Evolutionary conservation across 2,797 vertebrate species (phyloP), one percentile per base, ranked within the genome.

Genomic region (Chrysocyon brachyurus): DNA sequence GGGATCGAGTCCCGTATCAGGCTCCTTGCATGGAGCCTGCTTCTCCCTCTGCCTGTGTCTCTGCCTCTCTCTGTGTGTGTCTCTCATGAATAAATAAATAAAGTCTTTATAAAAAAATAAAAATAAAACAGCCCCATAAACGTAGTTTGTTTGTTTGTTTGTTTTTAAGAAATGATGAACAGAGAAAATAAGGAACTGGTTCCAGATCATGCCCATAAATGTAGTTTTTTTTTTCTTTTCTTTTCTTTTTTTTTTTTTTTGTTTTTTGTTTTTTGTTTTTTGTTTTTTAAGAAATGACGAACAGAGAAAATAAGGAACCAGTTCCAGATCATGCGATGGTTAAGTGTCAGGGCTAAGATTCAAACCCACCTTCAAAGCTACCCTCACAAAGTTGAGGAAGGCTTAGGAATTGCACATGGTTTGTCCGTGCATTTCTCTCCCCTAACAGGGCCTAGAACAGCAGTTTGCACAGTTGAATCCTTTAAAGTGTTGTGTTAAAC

Each of bases 231-330:
- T 46, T 40, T 5, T 40, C 6, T 40, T 40, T 40, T 40, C 6
- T 5, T 40, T 5, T 40, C 4, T 40, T 40, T 4, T 40, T 40
- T 40, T 40, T 46, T 1, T 46, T 1, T 46, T 46, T 46, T 46
- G 36, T 36, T 5, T 40, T 5, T 40, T 36, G 1, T 5, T 5
- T 40, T 40, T 40, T 40, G 7, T 1, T 46, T 8, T 8, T 46
- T 46, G 7, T 8, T 46, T 46, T 46, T 46, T 46, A 46, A 46
- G 40, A 46, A 46, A 46, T 46, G 40, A 33, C 54, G 15, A 81
- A 72, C 36, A 63, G 59, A 63, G 22, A 93, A 91, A 95, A 70
- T 49, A 85, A 87, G 73, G 22, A 85, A 75, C 4, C 93, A 61
- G 4, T 12, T 21, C 24, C 68, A 75, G 19, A 63, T 66, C 96